phyloP scores from a whole-genome alignment of 2,113 vertebrate genomes.

The Cololabis saira region DNA sequence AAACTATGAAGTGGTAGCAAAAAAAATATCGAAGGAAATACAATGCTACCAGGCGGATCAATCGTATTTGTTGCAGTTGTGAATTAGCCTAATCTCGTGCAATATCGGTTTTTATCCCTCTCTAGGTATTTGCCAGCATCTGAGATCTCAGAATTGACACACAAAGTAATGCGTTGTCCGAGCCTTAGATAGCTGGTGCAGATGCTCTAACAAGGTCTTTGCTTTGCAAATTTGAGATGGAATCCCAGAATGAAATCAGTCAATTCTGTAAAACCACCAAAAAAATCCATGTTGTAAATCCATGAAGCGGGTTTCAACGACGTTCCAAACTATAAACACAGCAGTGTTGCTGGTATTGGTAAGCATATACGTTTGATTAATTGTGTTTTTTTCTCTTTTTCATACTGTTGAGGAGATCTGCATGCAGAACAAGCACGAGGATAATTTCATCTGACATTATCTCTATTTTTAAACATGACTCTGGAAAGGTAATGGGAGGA shows the following conservation, averaged over 20 bases:
- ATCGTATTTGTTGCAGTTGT: too few species aligned
- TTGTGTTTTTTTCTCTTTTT: slow-evolving; percentile 1
- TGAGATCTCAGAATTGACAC: background rate
- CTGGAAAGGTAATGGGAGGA: slow-evolving; percentile 41
- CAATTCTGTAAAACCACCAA: too few species aligned
- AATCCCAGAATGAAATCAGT: too few species aligned
- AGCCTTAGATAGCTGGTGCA: background rate
- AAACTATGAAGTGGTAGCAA: too few species aligned
- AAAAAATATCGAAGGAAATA: too few species aligned
- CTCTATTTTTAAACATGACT: slow-evolving; percentile 48
- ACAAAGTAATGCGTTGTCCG: background rate
- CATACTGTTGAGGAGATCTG: background rate
- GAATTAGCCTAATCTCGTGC: background rate
- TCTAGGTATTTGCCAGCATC: background rate
- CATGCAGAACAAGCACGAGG: background rate
- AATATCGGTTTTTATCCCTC: background rate
- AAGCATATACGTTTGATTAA: background rate
- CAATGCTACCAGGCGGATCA: too few species aligned
- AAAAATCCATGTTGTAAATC: too few species aligned
- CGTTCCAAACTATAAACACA: background rate
- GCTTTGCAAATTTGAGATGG: too few species aligned
- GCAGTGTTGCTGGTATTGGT: background rate
- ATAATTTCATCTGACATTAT: slow-evolving; percentile 7
- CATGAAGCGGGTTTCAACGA: too few species aligned
- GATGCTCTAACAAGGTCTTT: too few species aligned